These are phyloP conservation scores for Megaceryle alcyon DNA, from an alignment of 2,797 vertebrate species.

Conservation along the genomic window DNA sequence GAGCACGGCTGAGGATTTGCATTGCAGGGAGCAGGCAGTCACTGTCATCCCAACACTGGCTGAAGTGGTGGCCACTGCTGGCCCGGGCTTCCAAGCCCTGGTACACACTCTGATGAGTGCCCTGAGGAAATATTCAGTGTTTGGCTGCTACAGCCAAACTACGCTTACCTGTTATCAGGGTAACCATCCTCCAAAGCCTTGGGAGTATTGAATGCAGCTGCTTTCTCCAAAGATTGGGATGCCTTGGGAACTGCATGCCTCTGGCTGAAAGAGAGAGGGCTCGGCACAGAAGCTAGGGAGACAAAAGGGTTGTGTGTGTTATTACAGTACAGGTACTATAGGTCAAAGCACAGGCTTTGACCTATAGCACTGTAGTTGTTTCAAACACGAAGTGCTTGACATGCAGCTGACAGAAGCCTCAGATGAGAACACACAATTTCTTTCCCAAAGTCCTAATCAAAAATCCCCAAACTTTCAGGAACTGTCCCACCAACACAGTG, in stretches of 20 bases:
- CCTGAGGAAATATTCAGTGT: neutral
- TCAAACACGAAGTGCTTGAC: neutral
- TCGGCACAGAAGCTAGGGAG: neutral
- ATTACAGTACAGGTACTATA: neutral
- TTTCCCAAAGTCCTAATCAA: neutral
- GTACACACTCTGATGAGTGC: neutral
- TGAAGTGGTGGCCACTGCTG: accelerated
- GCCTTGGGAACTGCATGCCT: neutral
- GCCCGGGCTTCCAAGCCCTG: accelerated
- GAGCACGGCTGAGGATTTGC: neutral
- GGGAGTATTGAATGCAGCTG: neutral
- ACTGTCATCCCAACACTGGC: neutral
- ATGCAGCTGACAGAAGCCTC: neutral
- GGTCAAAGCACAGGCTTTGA: neutral
- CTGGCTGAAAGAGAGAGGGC: neutral
- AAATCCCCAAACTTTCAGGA: neutral
- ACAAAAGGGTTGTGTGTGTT: neutral
- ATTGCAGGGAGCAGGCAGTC: neutral
- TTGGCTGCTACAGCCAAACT: neutral
- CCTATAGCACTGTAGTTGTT: neutral
- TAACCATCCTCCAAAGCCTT: neutral
- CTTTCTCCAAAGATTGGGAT: neutral
- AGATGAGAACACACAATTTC: neutral
- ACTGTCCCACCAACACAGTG: neutral
- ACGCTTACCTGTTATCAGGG: neutral